A percentile compares a stretch with the other conserved stretches of the same genome.
phyloP scores from a whole-genome alignment of 2,113 vertebrate species.

The Pseudonaja textilis region DNA sequence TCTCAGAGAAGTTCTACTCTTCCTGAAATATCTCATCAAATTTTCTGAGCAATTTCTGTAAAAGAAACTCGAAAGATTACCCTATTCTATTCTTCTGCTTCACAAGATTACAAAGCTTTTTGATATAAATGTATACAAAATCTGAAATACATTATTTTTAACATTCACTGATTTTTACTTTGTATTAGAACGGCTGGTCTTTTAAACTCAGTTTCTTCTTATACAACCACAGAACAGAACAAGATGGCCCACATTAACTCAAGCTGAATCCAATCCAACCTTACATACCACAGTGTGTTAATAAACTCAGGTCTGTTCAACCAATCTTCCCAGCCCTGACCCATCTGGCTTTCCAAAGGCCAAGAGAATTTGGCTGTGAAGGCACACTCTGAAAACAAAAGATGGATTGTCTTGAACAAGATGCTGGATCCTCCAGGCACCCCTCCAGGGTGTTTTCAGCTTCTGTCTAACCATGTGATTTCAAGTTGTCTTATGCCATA shows the following conservation, averaged over 20 bases:
- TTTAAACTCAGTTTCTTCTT: neutral
- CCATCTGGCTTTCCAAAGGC: slow-evolving; percentile 15
- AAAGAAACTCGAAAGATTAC: neutral
- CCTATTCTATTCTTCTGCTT: neutral
- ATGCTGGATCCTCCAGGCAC: slow-evolving; percentile 4
- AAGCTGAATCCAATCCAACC: neutral
- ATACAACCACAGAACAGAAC: neutral
- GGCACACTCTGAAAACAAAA: neutral
- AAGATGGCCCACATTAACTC: neutral
- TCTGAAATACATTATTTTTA: neutral
- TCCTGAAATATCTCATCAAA: neutral
- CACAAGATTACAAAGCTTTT: neutral
- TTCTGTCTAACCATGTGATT: slow-evolving; percentile 10
- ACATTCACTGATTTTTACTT: neutral
- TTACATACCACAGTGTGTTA: neutral
- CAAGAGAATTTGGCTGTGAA: slow-evolving; percentile 3
- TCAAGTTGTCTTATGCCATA: slow-evolving; percentile 7
- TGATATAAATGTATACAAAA: neutral
- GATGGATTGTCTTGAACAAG: slow-evolving; percentile 4
- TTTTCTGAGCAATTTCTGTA: neutral
- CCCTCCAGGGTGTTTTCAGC: neutral
- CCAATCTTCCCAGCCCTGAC: neutral
- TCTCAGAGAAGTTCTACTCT: neutral
- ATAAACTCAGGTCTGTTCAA: neutral
- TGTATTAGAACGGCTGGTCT: neutral